phyloP scores from a whole-genome alignment of 2,888 invertebrate species.

The Homarus gammarus region DNA sequence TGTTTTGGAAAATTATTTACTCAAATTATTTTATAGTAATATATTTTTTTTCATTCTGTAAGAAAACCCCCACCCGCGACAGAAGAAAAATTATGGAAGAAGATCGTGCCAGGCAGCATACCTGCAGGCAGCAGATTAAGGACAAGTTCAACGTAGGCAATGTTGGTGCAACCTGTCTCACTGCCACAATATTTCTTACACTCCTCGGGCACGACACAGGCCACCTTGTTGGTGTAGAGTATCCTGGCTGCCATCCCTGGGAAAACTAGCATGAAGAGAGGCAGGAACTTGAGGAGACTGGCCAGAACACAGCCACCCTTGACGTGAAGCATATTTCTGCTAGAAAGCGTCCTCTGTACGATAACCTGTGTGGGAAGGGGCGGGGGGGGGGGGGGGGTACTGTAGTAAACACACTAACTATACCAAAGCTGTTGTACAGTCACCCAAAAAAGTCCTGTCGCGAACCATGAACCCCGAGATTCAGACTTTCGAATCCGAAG shows the following conservation, averaged over 20 bases:
- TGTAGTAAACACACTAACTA: too few species aligned
- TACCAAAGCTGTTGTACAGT: too few species aligned
- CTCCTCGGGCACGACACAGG: slow-evolving; percentile 79
- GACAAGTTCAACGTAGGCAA: slow-evolving; percentile 81
- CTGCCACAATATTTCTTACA: slow-evolving; percentile 80
- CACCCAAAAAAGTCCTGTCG: too few species aligned
- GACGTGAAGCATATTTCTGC: slow-evolving; percentile 81
- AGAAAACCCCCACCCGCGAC: too few species aligned
- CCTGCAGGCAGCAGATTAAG: slow-evolving; percentile 80
- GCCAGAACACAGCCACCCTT: slow-evolving; percentile 81
- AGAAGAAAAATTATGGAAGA: too few species aligned
- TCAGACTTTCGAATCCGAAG: too few species aligned
- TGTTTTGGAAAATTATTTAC: too few species aligned
- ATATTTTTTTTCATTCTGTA: too few species aligned
- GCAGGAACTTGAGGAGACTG: slow-evolving; percentile 80
- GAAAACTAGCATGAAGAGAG: slow-evolving; percentile 80
- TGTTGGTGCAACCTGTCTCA: slow-evolving; percentile 80
- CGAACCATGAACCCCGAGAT: too few species aligned
- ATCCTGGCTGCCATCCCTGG: slow-evolving; percentile 81
- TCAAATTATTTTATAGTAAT: too few species aligned
- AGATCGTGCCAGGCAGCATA: too few species aligned
- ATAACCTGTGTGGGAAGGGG: slow-evolving; percentile 79
- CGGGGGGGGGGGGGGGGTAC: too few species aligned
- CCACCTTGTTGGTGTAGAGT: slow-evolving; percentile 80
- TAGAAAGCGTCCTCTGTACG: slow-evolving; percentile 80